Evolutionary conservation across 2,797 vertebrate genomes (phyloP), one percentile per base, ranked within the genome.

Genomic region (Leptatherina wallacei): DNA sequence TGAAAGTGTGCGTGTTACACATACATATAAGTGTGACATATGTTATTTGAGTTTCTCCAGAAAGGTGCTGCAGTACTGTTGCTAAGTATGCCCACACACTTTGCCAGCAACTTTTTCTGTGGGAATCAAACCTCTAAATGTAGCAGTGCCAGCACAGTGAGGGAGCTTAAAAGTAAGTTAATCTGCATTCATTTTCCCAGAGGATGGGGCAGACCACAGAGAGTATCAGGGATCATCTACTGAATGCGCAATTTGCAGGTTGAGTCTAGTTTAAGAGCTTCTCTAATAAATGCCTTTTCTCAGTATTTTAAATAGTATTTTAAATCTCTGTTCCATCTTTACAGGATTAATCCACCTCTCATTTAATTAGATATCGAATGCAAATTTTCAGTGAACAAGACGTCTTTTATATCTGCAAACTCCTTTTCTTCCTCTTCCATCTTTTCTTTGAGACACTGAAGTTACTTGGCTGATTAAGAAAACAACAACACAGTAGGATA

Each of bases 21-120:
- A 87, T 83, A 83, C 62, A 84, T 80, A 77, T 35, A 42, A 85
- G 64, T 54, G 60, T 0, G 78, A 73, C 78, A 85, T 82, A 82
- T 85, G 80, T 24, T 69, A 69, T 81, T 75, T 65, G 56, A 60
- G 61, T 75, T 80, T 42, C 73, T 61, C 27, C 40, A 32, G 66
- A 75, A 65, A 55, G 2, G 1, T n/a, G 18, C 35, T 61, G 59
- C 69, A 70, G 55, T 68, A 40, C 47, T 55, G 22, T 40, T 42
- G 11, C 38, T 42, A 16, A 18, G 3, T 42, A 33, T 69, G 42
- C 36, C 73, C 49, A 55, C 30, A 61, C 32, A 56, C 52, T 71
- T 74, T 33, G 55, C 32, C 60, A 51, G 47, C 6, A 2, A 13
- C 27, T 27, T 61, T 51, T 5, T 44, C 38, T 27, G 14, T 33